Evolutionary conservation across 2,797 vertebrate species (phyloP).

Genomic region (Dallia pectoralis): DNA sequence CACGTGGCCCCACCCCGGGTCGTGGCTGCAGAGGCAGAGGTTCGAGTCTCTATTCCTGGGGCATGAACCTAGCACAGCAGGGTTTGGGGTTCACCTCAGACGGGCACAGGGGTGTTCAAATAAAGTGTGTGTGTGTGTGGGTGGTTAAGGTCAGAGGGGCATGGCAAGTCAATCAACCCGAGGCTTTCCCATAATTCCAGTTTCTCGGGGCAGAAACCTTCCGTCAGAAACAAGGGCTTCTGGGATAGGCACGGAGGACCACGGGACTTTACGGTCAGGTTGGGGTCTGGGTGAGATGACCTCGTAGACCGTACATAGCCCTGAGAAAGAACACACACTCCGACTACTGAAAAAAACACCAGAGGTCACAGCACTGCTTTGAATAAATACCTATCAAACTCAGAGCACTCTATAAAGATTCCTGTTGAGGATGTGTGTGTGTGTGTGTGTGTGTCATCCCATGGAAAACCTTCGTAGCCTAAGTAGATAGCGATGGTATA

Average conservation of each 20-base stretch:
- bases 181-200: slow-evolving; percentile 30
- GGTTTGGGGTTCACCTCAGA: slow-evolving; percentile 29
- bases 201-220: slow-evolving; percentile 33
- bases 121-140: slow-evolving; percentile 33
- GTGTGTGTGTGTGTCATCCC: not conserved
- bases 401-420: not conserved
- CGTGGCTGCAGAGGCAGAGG: not conserved
- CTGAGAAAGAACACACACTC: not conserved
- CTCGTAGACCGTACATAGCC: slow-evolving; percentile 32
- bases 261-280: slow-evolving; percentile 54
- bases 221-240: slow-evolving; percentile 29
- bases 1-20: not conserved
- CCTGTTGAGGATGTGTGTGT: not conserved
- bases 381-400: not conserved
- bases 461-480: slow-evolving; percentile 42
- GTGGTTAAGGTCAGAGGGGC: slow-evolving; percentile 33
- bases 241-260: slow-evolving; percentile 15
- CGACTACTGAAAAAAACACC: not conserved
- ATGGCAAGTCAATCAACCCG: slow-evolving; percentile 4
- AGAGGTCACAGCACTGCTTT: slow-evolving; percentile 5
- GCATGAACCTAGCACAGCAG: slow-evolving; percentile 27
- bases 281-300: slow-evolving; percentile 58
- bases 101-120: slow-evolving; percentile 1
- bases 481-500: slow-evolving; percentile 19
- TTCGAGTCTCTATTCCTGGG: slow-evolving; percentile 25